Conservation (phyloP, 2,113 vertebrate genomes). For the Elephas maximus region DNA sequence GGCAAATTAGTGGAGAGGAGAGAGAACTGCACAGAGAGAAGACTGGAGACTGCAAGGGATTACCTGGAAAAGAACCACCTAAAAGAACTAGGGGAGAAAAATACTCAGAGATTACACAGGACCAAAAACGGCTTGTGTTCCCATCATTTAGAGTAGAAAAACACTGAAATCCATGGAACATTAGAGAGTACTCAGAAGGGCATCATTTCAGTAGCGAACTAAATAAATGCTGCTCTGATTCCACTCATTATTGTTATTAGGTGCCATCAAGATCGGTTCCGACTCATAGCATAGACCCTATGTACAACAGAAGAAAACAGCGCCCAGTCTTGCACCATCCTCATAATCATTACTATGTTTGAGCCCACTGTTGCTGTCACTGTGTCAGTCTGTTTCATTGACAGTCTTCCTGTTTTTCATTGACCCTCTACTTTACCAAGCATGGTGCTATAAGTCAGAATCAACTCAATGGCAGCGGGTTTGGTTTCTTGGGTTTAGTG, state of each 20-base stretch:
- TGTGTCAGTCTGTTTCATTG: no score
- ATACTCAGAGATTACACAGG: background rate
- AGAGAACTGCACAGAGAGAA: background rate
- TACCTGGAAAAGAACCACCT: background rate
- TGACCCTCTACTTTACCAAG: no score
- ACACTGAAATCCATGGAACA: rapidly evolving
- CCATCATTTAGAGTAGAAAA: background rate
- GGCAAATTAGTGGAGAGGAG: background rate
- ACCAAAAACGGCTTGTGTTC: background rate
- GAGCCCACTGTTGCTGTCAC: no score
- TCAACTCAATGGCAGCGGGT: no score
- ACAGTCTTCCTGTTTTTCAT: no score
- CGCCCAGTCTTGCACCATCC: no score
- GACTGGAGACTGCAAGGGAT: background rate
- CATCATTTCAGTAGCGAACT: background rate
- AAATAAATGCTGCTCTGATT: background rate
- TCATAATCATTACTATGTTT: no score
- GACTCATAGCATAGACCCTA: no score
- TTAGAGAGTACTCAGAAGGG: background rate
- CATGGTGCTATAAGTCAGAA: no score
- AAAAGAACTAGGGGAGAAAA: background rate
- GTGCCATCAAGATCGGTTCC: no score
- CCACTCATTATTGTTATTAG: no score
- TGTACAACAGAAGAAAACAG: background rate
- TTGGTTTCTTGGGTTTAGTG: no score